These are phyloP conservation scores for Diachasma alloeum DNA, from an alignment of 1,140 invertebrate genomes.

Conservation along the genomic window DNA sequence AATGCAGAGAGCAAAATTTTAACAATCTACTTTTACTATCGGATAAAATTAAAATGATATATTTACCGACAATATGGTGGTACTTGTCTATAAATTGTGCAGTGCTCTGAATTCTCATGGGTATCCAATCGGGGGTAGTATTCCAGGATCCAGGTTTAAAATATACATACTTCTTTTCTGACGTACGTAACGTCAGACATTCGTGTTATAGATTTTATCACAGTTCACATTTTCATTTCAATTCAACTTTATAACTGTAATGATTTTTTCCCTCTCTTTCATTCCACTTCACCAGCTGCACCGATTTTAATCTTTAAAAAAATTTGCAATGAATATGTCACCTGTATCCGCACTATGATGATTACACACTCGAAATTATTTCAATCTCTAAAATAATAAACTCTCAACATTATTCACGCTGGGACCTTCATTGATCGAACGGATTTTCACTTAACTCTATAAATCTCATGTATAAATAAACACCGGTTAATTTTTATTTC, in stretches of 20 bases:
- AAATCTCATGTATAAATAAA: neutral
- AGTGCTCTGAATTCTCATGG: slow-evolving; percentile 65
- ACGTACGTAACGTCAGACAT: slow-evolving; percentile 27
- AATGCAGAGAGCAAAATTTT: neutral
- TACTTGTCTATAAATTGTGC: slow-evolving; percentile 62
- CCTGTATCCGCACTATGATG: neutral
- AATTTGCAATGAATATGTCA: neutral
- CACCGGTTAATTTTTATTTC: neutral
- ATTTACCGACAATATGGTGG: slow-evolving; percentile 61
- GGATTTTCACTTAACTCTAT: neutral
- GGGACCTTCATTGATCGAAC: neutral
- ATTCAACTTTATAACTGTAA: neutral
- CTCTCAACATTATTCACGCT: neutral
- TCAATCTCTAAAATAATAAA: neutral
- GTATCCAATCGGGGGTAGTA: slow-evolving; percentile 45
- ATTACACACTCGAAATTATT: neutral
- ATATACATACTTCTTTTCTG: slow-evolving; percentile 12
- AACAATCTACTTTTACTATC: neutral
- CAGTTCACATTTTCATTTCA: slow-evolving; percentile 8
- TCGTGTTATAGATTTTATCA: neutral
- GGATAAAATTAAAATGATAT: neutral
- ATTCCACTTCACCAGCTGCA: neutral
- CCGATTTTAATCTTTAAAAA: neutral
- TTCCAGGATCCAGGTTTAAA: slow-evolving; percentile 22
- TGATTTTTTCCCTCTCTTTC: neutral